phyloP scores from a whole-genome alignment of 2,888 invertebrate species.

The Orthosia incerta region DNA sequence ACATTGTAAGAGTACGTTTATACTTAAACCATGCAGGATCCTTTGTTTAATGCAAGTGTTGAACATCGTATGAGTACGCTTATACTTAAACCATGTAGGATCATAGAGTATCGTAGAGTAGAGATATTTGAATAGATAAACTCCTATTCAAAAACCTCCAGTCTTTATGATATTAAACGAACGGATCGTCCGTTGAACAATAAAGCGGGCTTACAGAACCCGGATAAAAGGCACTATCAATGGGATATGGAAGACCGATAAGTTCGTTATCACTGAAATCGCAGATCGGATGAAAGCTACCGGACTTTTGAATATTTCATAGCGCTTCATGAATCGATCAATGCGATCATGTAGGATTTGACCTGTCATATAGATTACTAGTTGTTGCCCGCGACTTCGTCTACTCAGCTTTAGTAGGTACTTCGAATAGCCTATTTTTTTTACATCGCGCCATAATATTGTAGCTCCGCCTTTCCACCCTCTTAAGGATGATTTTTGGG shows the following conservation, averaged over 20 bases:
- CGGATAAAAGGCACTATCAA: conserved; percentile 22
- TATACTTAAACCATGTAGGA: too few species aligned
- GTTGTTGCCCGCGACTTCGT: too few species aligned
- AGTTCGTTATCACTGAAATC: conserved; percentile 36
- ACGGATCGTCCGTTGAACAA: neutral
- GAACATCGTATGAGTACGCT: too few species aligned
- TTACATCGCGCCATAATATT: too few species aligned
- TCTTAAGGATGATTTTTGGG: too few species aligned
- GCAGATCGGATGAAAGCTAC: conserved; percentile 9
- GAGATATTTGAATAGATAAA: neutral
- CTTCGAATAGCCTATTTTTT: too few species aligned
- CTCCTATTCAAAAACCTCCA: neutral
- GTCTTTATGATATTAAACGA: neutral
- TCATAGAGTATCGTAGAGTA: too few species aligned
- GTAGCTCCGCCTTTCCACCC: too few species aligned
- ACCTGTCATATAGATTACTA: neutral
- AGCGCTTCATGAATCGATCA: conserved; percentile 37
- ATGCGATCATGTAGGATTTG: conserved; percentile 8
- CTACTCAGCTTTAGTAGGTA: too few species aligned
- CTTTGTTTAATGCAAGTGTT: too few species aligned
- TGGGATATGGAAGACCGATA: conserved; percentile 34
- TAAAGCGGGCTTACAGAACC: conserved; percentile 8
- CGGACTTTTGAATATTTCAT: conserved; percentile 39
- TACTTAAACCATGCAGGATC: too few species aligned
- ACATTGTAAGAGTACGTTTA: too few species aligned